Conservation (phyloP, 2,113 vertebrate species). For the Tragelaphus strepsiceros region DNA sequence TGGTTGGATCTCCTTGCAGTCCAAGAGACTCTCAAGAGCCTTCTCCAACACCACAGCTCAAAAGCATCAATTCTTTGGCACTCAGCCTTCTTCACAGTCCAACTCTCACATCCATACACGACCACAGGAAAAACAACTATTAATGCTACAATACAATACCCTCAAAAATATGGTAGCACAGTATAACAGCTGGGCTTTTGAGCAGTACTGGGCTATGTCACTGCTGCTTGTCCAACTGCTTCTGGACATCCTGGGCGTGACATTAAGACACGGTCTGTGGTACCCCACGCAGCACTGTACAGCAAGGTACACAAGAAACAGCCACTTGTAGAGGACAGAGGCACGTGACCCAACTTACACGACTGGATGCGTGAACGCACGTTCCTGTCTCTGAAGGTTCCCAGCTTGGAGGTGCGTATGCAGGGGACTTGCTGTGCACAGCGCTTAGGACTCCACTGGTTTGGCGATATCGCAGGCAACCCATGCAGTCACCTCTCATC, state of each 20-base stretch:
- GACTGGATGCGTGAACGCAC: rapidly evolving
- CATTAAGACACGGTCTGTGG: neutral
- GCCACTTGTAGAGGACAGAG: neutral
- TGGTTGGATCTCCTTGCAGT: too few species aligned
- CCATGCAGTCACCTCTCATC: rapidly evolving
- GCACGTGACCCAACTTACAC: rapidly evolving
- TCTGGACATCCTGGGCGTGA: neutral
- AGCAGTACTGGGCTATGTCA: neutral
- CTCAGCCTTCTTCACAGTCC: too few species aligned
- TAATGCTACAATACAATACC: neutral
- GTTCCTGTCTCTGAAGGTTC: rapidly evolving
- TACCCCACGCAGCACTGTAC: rapidly evolving
- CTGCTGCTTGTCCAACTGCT: neutral
- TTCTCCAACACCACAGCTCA: too few species aligned
- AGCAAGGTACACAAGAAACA: neutral
- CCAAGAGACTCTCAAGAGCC: too few species aligned
- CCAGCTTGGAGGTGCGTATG: neutral
- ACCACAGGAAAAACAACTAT: too few species aligned
- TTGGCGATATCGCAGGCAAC: rapidly evolving
- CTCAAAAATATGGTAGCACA: rapidly evolving
- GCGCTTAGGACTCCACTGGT: rapidly evolving
- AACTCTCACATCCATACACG: too few species aligned
- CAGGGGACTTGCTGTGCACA: neutral
- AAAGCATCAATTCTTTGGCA: too few species aligned
- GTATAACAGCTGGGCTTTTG: neutral